Evolutionary conservation across 2,888 invertebrate species (phyloP), one percentile per base, ranked within the genome.

Genomic region (Clitarchus hookeri): DNA sequence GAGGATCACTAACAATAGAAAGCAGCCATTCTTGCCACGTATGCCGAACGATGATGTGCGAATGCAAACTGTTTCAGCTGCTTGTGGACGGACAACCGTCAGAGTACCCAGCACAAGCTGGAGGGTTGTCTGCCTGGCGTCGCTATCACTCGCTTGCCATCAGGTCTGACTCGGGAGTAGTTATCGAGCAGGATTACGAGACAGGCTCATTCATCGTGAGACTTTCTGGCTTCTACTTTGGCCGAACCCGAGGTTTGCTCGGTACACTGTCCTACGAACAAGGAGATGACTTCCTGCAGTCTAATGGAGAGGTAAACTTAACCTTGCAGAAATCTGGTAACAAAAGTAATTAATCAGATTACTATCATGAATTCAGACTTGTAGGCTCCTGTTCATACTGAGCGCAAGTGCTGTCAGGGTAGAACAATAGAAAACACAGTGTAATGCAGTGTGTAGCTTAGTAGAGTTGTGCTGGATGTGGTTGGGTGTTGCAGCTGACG

Each of bases 211-310:
- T 82, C 27, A 44, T 26, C 82, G 82, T 82, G 36, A 82, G 12
- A 88, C 93, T 97, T 0, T 95, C 95, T 89, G 98, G 98, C 13
- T 98, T 96, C 94, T 98, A 98, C 91, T 95, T 96, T 83, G 97
- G 96, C 89, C 97, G 96, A 90, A 92, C 96, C 6, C 95, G 96
- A 23, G 98, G 98, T 90, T 93, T 98, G 2, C 93, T 98, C 19
- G 98, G 98, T 87, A 96, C 96, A 89, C 97, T 96, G 87, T 97
- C 98, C 93, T 95, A 96, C 90, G 98, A 98, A 90, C 95, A 95
- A 8, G 95, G 93, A 91, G 97, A 98, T 90, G 98, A 98, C 91
- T 95, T 95, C 91, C 94, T 94, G 86, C 92, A 95, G 77, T 95
- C 96, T 23, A 95, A 95, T 88, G 96, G 96, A 89, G 48, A 87